phyloP scores from a whole-genome alignment of 1,140 invertebrate species.

The Gonatopus flavifemur region DNA sequence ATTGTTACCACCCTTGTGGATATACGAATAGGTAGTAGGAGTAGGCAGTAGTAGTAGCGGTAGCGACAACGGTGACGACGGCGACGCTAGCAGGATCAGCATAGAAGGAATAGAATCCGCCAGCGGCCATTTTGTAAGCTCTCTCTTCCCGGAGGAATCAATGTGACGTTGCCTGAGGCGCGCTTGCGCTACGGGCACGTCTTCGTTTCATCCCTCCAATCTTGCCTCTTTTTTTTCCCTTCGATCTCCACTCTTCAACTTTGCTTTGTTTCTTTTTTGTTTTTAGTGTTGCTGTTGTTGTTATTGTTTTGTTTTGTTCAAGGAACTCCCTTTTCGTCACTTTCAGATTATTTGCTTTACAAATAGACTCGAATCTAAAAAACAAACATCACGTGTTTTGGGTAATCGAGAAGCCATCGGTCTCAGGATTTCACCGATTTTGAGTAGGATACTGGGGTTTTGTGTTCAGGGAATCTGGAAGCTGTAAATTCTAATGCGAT shows the following conservation, averaged over 20 bases:
- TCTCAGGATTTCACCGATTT: too few species aligned
- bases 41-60: not conserved
- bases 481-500: too few species aligned
- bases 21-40: slow-evolving; percentile 8
- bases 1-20: not conserved
- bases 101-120: slow-evolving; percentile 54
- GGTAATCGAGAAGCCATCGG: too few species aligned
- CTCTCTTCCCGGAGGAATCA: slow-evolving; percentile 59
- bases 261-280: too few species aligned
- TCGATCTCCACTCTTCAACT: not conserved
- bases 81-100: slow-evolving; percentile 33
- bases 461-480: too few species aligned
- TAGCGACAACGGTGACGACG: not conserved
- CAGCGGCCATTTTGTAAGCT: slow-evolving; percentile 60
- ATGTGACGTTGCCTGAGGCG: slow-evolving; percentile 58
- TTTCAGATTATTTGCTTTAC: too few species aligned
- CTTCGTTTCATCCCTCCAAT: slow-evolving; percentile 42
- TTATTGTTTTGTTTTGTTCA: too few species aligned
- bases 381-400: too few species aligned
- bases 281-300: too few species aligned
- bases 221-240: slow-evolving; percentile 23
- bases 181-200: slow-evolving; percentile 55
- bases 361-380: too few species aligned
- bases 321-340: too few species aligned
- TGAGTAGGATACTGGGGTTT: too few species aligned